A percentile compares a stretch with the other conserved stretches of the same genome.
These are phyloP conservation scores for Planiliza haematocheilus DNA, from an alignment of 2,113 vertebrate species.

Conservation along the genomic window DNA sequence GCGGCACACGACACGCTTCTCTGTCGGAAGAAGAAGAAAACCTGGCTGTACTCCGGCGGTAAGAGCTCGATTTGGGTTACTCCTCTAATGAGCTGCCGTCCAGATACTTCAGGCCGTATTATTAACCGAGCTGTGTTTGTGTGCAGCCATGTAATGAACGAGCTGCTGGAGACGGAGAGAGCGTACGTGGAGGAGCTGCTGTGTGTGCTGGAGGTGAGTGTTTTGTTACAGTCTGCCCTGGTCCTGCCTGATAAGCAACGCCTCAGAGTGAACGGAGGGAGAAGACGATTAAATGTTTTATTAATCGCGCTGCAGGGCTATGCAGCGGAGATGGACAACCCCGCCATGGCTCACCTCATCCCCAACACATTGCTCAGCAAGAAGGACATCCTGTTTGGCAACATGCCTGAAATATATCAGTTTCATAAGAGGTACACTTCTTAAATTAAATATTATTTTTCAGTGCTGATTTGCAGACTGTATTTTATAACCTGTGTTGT, in stretches of 20 bases:
- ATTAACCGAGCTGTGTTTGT: too few species aligned
- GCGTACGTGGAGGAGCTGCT: constrained; percentile 97
- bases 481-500: fast-evolving
- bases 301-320: constrained; percentile 86
- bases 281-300: background rate
- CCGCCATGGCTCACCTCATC: constrained; percentile 90
- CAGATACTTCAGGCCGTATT: background rate
- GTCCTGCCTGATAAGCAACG: too few species aligned
- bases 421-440: constrained; percentile 92
- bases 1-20: constrained; percentile 85
- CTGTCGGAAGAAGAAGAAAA: constrained; percentile 95
- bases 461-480: background rate
- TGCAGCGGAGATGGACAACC: constrained; percentile 96
- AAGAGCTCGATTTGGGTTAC: constrained; percentile 60
- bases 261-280: fast-evolving
- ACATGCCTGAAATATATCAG: constrained; percentile 97
- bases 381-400: constrained; percentile 95
- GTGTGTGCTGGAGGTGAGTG: constrained; percentile 93
- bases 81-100: background rate
- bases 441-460: background rate
- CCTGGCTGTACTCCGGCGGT: constrained; percentile 93
- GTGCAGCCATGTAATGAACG: constrained; percentile 95
- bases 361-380: constrained; percentile 89
- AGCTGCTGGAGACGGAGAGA: constrained; percentile 95
- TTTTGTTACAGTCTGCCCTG: too few species aligned